A percentile compares a stretch with the other conserved stretches of the same genome.
Conservation (phyloP, 2,888 invertebrate species). For the Plusia festucae region DNA sequence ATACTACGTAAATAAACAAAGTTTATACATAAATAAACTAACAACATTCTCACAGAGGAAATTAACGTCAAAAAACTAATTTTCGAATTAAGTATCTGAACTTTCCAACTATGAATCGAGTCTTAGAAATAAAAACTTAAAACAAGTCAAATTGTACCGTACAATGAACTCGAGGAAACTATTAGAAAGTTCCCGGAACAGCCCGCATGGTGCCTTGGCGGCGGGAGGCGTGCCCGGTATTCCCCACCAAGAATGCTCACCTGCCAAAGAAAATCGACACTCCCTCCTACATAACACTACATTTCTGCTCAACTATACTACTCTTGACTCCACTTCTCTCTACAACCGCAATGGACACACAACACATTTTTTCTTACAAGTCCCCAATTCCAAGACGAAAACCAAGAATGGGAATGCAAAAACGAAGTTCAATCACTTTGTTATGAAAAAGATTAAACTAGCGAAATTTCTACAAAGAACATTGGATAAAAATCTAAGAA, state of each 20-base stretch:
- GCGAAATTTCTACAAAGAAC: conserved; percentile 38
- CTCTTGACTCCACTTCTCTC: background rate
- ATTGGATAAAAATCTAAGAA: conserved; percentile 15
- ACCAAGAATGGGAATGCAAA: conserved; percentile 41
- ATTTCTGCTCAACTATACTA: conserved; percentile 45
- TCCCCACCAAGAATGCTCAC: conserved; percentile 57
- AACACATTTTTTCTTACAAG: conserved; percentile 11
- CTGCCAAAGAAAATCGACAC: conserved; percentile 46
- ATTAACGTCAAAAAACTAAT: conserved; percentile 27
- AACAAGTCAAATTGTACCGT: conserved; percentile 69
- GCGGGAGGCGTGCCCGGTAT: conserved; percentile 75
- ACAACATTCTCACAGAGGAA: conserved; percentile 12
- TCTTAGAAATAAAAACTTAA: conserved; percentile 56
- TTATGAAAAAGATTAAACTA: conserved; percentile 55
- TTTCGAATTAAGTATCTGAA: conserved; percentile 37
- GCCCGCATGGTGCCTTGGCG: conserved; percentile 74
- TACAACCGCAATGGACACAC: conserved; percentile 38
- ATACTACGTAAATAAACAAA: background rate
- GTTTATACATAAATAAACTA: conserved; percentile 1
- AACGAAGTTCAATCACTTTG: conserved; percentile 63
- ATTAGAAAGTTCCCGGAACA: conserved; percentile 80
- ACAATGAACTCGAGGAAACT: conserved; percentile 77
- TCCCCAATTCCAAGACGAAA: conserved; percentile 19
- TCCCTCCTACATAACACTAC: conserved; percentile 40
- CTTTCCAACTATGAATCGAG: conserved; percentile 44